Evolutionary conservation across 2,888 invertebrate genomes (phyloP).

Genomic region (Ferrisia virgata): DNA sequence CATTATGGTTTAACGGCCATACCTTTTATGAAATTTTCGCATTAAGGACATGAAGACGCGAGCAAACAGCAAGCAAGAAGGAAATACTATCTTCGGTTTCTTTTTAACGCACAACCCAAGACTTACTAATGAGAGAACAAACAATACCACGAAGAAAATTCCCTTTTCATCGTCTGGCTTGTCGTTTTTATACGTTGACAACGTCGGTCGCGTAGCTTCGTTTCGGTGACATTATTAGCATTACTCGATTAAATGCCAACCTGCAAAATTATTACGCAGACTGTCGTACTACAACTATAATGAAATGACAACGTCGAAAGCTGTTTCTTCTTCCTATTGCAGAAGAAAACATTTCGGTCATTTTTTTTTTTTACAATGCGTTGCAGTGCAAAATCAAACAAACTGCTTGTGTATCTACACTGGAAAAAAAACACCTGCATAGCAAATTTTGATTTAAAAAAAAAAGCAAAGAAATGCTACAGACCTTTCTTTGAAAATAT

Average conservation of each 20-base stretch:
- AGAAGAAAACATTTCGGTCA: background rate
- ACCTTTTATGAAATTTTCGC: slow-evolving; percentile 8
- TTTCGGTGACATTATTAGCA: background rate
- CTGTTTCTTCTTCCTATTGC: background rate
- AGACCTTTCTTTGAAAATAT: too few relatives aligned
- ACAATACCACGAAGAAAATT: background rate
- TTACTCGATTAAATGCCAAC: slow-evolving; percentile 14
- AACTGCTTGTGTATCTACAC: too few relatives aligned
- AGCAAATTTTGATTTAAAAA: too few relatives aligned
- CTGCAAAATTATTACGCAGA: background rate
- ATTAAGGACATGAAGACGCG: background rate
- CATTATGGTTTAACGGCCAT: background rate
- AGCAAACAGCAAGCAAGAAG: background rate
- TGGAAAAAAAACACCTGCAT: too few relatives aligned
- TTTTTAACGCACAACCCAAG: background rate
- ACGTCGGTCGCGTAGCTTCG: background rate
- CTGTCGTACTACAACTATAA: background rate
- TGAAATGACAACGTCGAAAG: background rate
- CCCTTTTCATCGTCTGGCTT: background rate
- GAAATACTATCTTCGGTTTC: background rate
- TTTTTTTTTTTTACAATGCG: too few relatives aligned
- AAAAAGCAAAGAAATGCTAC: too few relatives aligned
- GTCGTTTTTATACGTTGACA: background rate
- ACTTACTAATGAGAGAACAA: background rate
- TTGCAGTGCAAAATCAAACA: background rate